These are phyloP conservation scores for Plagiodera versicolora DNA, from an alignment of 2,888 invertebrate genomes.

Conservation along the genomic window DNA sequence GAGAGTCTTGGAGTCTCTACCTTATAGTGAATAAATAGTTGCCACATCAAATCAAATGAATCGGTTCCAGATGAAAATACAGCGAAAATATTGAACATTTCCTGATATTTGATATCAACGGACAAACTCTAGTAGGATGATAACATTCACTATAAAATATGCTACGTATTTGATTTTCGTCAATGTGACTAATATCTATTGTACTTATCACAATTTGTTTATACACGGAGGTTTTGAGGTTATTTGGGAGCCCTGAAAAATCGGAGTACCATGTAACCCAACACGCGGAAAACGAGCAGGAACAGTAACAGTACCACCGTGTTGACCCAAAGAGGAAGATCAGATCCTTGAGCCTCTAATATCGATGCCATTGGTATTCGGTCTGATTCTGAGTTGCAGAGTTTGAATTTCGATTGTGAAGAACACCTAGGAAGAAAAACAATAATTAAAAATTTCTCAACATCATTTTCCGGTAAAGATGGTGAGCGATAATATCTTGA, in stretches of 20 bases:
- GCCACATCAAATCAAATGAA: slow-evolving; percentile 22
- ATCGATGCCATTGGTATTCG: slow-evolving; percentile 69
- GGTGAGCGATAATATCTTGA: not conserved
- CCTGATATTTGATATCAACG: slow-evolving; percentile 23
- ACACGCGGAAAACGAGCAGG: slow-evolving; percentile 68
- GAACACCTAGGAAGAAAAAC: slow-evolving; percentile 62
- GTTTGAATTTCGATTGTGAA: slow-evolving; percentile 66
- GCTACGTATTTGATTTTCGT: slow-evolving; percentile 25
- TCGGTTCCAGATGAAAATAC: slow-evolving; percentile 21
- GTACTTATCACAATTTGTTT: slow-evolving; percentile 44
- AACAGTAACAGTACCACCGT: slow-evolving; percentile 70
- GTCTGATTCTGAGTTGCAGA: slow-evolving; percentile 60
- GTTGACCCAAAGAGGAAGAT: slow-evolving; percentile 72
- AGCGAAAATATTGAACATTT: slow-evolving; percentile 13
- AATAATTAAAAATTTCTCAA: not conserved
- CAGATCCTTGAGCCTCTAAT: slow-evolving; percentile 66
- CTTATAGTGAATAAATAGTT: slow-evolving; percentile 19
- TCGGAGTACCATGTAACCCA: slow-evolving; percentile 74
- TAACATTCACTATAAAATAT: slow-evolving; percentile 24
- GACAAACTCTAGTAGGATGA: slow-evolving; percentile 20
- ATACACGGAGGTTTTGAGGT: slow-evolving; percentile 42
- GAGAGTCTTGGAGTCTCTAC: slow-evolving; percentile 36
- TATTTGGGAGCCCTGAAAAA: slow-evolving; percentile 70
- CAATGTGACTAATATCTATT: slow-evolving; percentile 38
- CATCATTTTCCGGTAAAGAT: too few relatives aligned